Percentiles rank a stretch among this genome's conserved stretches.
Conservation (phyloP, 23 tunicate species). For the Diplosoma virens region DNA sequence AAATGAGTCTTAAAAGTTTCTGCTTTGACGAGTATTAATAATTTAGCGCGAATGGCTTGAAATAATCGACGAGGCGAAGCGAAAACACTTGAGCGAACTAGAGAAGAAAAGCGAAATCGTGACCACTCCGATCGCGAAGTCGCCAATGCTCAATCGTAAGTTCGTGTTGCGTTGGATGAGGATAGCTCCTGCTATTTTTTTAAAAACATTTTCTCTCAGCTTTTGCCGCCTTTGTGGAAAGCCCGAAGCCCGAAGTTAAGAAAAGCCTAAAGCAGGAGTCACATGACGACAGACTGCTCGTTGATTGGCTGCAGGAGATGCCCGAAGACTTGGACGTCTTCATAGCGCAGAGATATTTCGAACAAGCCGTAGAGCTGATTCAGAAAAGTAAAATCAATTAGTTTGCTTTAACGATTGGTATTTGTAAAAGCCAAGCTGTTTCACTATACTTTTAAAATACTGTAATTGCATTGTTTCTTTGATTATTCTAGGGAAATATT, state of each 20-base stretch:
- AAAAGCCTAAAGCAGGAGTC: neutral
- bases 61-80: conserved; percentile 75
- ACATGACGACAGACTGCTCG: conserved; percentile 42
- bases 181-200: too few relatives aligned
- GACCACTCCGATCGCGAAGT: conserved; percentile 34
- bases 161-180: neutral
- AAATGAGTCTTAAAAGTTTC: too few relatives aligned
- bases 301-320: conserved; percentile 78
- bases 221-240: conserved; percentile 6
- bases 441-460: too few relatives aligned
- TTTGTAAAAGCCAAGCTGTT: too few relatives aligned
- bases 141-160: conserved; percentile 47
- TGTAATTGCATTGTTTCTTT: too few relatives aligned
- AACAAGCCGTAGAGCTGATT: conserved; percentile 71
- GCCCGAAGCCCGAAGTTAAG: neutral
- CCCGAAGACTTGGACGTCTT: conserved; percentile 96
- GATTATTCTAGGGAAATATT: too few relatives aligned
- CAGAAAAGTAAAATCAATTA: conserved; percentile 59
- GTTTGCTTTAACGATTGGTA: too few relatives aligned
- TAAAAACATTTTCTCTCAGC: neutral
- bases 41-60: conserved; percentile 92
- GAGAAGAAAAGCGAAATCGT: conserved; percentile 29
- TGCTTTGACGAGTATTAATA: too few relatives aligned
- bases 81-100: conserved; percentile 50
- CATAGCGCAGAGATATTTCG: conserved; percentile 92